Conservation (phyloP, 2,888 invertebrate species). For the Entomobrya proxima region DNA sequence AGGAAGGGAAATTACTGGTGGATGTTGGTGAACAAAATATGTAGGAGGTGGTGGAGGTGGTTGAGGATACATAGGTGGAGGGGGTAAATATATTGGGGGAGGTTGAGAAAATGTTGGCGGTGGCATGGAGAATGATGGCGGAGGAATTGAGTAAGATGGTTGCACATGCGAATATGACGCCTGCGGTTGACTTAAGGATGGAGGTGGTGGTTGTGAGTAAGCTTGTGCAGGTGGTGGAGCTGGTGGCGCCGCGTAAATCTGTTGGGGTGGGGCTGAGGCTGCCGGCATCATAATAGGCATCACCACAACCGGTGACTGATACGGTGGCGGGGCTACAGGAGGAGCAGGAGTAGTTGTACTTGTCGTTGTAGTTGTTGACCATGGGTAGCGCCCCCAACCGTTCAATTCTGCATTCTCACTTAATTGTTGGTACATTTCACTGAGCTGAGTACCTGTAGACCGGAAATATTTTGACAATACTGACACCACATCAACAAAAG, state of each 20-base stretch:
- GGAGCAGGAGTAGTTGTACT: neutral
- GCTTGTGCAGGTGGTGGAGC: neutral
- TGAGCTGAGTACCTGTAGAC: constrained; percentile 13
- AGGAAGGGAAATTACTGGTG: neutral
- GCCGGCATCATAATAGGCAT: constrained; percentile 23
- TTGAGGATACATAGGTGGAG: neutral
- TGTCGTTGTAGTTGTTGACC: neutral
- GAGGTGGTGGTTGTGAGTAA: neutral
- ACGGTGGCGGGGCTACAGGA: neutral
- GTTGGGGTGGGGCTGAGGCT: neutral
- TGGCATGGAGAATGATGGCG: neutral
- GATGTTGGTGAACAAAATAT: neutral
- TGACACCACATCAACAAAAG: constrained; percentile 32
- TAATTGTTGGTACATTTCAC: constrained; percentile 18
- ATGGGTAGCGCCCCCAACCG: neutral
- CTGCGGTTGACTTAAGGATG: neutral
- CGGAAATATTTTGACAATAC: constrained; percentile 23
- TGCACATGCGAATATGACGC: neutral
- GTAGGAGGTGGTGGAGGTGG: neutral
- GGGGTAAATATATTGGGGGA: neutral
- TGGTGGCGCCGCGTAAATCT: neutral
- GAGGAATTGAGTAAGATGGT: neutral
- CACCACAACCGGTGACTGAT: neutral
- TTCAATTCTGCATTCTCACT: neutral
- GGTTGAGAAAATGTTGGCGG: neutral